phyloP scores from a whole-genome alignment of 2,888 invertebrate genomes.

The Andrena dorsata region DNA sequence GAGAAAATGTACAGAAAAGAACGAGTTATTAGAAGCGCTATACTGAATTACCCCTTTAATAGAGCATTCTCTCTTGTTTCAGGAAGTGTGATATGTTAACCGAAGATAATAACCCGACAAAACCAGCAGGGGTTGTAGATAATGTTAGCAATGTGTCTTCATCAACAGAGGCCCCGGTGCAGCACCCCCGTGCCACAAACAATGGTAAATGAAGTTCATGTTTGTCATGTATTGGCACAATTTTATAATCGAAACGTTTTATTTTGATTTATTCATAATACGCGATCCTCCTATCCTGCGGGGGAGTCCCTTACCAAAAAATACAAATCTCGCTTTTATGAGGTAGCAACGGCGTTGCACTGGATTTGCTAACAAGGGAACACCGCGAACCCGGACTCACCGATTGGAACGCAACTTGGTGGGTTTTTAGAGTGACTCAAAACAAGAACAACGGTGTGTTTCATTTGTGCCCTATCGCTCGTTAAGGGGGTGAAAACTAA shows the following conservation, averaged over 20 bases:
- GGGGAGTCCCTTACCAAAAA: neutral
- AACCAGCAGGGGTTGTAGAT: constrained; percentile 84
- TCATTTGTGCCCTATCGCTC: too few relatives aligned
- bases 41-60: neutral
- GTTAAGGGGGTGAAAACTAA: too few relatives aligned
- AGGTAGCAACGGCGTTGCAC: neutral
- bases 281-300: too few relatives aligned
- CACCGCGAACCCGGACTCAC: too few relatives aligned
- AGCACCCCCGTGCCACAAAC: constrained; percentile 81
- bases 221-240: constrained; percentile 18
- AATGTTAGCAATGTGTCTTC: constrained; percentile 84
- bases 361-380: constrained; percentile 13
- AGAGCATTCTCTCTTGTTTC: constrained; percentile 55
- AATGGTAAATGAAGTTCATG: constrained; percentile 78
- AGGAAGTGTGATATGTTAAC: constrained; percentile 84
- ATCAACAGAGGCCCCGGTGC: constrained; percentile 82
- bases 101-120: constrained; percentile 84
- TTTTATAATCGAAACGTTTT: neutral
- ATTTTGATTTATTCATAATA: too few relatives aligned
- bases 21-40: too few relatives aligned
- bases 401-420: too few relatives aligned
- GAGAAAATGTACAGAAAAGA: too few relatives aligned
- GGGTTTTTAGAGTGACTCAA: too few relatives aligned
- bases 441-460: too few relatives aligned
- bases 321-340: constrained; percentile 16